Evolutionary conservation across 92 coral and sea anemone genomes (phyloP).

Genomic region (Epizoanthus illoricatus): DNA sequence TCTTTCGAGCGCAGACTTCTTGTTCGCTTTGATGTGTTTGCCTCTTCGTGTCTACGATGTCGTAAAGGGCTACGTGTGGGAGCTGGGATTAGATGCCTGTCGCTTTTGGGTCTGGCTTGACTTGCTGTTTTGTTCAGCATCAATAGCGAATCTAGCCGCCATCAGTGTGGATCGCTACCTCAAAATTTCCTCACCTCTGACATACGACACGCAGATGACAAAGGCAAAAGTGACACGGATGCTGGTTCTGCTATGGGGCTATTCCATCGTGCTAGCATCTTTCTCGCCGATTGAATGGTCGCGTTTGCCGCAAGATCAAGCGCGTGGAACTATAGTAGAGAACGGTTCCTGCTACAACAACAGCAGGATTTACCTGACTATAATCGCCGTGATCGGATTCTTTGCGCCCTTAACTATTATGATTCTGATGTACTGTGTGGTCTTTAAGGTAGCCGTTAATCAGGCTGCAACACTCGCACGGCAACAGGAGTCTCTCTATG

Average conservation of each 20-base stretch:
- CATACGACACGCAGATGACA: slow-evolving; percentile 81
- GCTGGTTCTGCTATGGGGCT: slow-evolving; percentile 64
- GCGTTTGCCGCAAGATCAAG: slow-evolving; percentile 46
- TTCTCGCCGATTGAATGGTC: slow-evolving; percentile 71
- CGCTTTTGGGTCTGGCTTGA: slow-evolving; percentile 87
- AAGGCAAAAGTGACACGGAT: slow-evolving; percentile 53
- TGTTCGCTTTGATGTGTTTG: slow-evolving; percentile 78
- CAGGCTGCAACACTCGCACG: slow-evolving; percentile 76
- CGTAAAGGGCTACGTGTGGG: slow-evolving; percentile 59
- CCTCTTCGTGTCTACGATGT: slow-evolving; percentile 79
- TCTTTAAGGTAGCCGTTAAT: slow-evolving; percentile 79
- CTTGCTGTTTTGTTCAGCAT: slow-evolving; percentile 79
- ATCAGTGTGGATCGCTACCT: slow-evolving; percentile 87
- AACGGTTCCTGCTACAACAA: slow-evolving; percentile 61
- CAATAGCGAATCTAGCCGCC: slow-evolving; percentile 89
- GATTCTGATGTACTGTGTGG: slow-evolving; percentile 87
- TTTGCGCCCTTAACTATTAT: slow-evolving; percentile 78
- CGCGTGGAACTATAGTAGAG: slow-evolving; percentile 68
- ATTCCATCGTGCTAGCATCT: slow-evolving; percentile 68
- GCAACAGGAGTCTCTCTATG: slow-evolving; percentile 61
- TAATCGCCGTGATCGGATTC: slow-evolving; percentile 73
- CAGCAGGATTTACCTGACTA: slow-evolving; percentile 74
- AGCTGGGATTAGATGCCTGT: slow-evolving; percentile 58
- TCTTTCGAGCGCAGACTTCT: slow-evolving; percentile 86
- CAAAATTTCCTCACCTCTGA: slow-evolving; percentile 80